A percentile compares a stretch with the other conserved stretches of the same genome.
These are phyloP conservation scores for Graphium colonna DNA, from an alignment of 2,888 invertebrate species.

Conservation along the genomic window DNA sequence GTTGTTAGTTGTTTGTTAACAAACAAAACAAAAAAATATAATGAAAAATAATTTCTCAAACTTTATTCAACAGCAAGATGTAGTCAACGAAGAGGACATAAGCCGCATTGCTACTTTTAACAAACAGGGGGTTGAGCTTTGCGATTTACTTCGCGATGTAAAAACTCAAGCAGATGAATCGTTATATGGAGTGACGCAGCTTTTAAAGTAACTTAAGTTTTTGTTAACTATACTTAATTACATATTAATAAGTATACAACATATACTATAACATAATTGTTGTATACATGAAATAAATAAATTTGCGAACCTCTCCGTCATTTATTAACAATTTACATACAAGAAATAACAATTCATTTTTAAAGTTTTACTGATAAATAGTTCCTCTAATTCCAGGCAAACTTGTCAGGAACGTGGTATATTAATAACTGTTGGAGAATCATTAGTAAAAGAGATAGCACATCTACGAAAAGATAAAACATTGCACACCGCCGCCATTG, in stretches of 20 bases:
- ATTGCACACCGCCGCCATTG: conserved; percentile 36
- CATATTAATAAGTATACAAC: not conserved
- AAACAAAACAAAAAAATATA: too few relatives aligned
- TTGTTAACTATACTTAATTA: not conserved
- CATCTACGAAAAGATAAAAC: conserved; percentile 56
- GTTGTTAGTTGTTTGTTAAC: too few relatives aligned
- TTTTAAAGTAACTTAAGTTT: conserved; percentile 49
- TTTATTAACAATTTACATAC: too few relatives aligned
- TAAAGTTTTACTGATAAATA: not conserved
- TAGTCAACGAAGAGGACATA: conserved; percentile 41
- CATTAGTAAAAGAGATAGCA: conserved; percentile 61
- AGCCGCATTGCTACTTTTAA: conserved; percentile 58
- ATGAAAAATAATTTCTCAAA: too few relatives aligned
- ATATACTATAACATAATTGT: too few relatives aligned
- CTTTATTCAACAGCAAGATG: conserved; percentile 33
- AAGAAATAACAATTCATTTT: not conserved
- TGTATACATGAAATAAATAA: too few relatives aligned
- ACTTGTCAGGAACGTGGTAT: conserved; percentile 55
- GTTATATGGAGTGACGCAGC: conserved; percentile 49
- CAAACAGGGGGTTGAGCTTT: conserved; percentile 56
- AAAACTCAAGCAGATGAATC: conserved; percentile 53
- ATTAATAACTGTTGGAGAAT: conserved; percentile 57
- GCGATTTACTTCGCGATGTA: conserved; percentile 54
- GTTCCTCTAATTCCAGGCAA: conserved; percentile 39
- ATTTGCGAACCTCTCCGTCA: too few relatives aligned